Percentiles rank a stretch among this genome's conserved stretches.
These are phyloP conservation scores for Aegotheles bennettii DNA, from an alignment of 2,113 vertebrate species.

Conservation along the genomic window DNA sequence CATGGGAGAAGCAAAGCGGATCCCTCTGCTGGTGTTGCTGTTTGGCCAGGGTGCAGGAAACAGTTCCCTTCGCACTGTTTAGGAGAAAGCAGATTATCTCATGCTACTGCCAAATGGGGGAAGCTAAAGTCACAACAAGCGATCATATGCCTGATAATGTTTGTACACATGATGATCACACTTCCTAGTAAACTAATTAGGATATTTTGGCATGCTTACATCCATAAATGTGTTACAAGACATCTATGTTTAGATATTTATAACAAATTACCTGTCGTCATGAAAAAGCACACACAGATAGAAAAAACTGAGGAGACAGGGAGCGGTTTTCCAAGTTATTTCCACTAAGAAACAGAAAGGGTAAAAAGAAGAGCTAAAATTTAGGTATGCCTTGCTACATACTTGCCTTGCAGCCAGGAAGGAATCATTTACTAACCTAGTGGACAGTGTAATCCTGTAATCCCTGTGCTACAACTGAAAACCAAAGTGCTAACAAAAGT, in stretches of 20 bases:
- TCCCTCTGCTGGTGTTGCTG: background rate
- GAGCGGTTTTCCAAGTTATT: background rate
- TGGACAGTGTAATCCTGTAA: background rate
- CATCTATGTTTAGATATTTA: background rate
- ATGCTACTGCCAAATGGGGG: background rate
- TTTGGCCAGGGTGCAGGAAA: background rate
- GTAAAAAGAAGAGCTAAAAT: background rate
- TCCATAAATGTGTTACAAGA: background rate
- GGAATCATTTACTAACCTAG: background rate
- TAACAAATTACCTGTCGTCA: background rate
- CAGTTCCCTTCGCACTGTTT: background rate
- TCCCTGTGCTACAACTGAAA: background rate
- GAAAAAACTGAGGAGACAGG: fast-evolving
- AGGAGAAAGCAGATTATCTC: background rate
- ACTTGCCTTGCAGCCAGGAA: background rate
- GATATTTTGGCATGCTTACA: background rate
- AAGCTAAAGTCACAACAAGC: background rate
- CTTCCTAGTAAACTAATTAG: background rate
- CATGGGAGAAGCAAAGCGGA: background rate
- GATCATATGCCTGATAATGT: background rate
- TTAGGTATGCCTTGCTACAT: background rate
- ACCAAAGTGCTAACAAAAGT: background rate
- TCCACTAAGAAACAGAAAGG: background rate
- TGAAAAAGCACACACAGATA: background rate
- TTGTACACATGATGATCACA: background rate